These are phyloP conservation scores for Acomys russatus DNA, from an alignment of 2,797 vertebrate species.

Conservation along the genomic window DNA sequence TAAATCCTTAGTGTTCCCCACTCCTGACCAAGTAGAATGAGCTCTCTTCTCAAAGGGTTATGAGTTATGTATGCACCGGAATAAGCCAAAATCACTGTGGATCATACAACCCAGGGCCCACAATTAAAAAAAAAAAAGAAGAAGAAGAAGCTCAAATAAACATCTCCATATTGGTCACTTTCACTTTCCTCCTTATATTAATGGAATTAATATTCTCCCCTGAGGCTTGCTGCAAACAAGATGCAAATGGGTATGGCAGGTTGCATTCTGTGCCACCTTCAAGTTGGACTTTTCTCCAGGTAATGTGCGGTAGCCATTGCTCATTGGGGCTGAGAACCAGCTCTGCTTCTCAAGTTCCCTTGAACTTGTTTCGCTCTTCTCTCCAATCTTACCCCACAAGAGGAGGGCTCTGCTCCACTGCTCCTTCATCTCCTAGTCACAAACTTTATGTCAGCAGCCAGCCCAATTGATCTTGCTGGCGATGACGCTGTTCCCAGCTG, in stretches of 20 bases:
- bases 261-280: background rate
- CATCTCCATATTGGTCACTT: background rate
- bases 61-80: background rate
- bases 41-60: background rate
- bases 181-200: background rate
- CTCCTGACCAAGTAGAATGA: background rate
- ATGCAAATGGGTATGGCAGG: background rate
- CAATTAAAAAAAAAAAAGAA: background rate
- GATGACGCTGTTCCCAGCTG: slow-evolving; percentile 34
- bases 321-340: slow-evolving; percentile 7
- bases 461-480: slow-evolving; percentile 28
- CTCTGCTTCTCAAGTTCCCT: slow-evolving; percentile 45
- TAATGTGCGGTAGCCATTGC: slow-evolving; percentile 9
- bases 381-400: background rate
- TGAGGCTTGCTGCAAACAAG: slow-evolving; percentile 14
- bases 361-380: background rate
- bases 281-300: background rate
- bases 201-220: background rate
- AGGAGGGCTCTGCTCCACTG: background rate
- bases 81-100: background rate
- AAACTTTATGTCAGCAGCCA: slow-evolving; percentile 44
- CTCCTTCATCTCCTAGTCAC: slow-evolving; percentile 15
- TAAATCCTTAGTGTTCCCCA: background rate
- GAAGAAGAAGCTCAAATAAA: background rate
- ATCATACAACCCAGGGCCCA: background rate